Conservation (phyloP, 2,113 vertebrate species). For the Otus sunia region DNA sequence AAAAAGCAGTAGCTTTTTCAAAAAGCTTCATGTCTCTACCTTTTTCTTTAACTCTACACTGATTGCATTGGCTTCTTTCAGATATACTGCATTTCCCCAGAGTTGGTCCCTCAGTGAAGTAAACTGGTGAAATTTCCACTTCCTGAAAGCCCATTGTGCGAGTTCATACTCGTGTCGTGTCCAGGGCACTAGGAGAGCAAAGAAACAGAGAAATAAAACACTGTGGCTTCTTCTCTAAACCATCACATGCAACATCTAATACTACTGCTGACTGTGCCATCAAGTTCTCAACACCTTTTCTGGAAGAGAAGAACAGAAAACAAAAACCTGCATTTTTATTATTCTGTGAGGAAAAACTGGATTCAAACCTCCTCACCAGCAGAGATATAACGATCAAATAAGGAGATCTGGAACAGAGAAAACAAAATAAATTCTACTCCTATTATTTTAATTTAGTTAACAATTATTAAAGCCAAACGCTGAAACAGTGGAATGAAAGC, state of each 20-base stretch:
- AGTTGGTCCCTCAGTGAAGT: slow-evolving; percentile 94
- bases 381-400: background rate
- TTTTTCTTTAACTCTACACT: slow-evolving; percentile 98
- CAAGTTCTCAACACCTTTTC: background rate
- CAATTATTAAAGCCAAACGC: background rate
- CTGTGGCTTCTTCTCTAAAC: background rate
- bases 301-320: background rate
- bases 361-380: background rate
- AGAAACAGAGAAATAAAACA: background rate
- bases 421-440: background rate
- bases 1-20: background rate
- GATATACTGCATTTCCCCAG: slow-evolving; percentile 96
- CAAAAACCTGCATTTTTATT: background rate
- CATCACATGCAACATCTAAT: background rate
- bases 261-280: background rate
- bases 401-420: background rate
- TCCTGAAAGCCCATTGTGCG: slow-evolving; percentile 96
- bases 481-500: background rate
- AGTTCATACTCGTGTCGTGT: slow-evolving; percentile 92
- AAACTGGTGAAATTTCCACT: slow-evolving; percentile 97
- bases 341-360: background rate
- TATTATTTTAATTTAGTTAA: background rate
- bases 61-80: slow-evolving; percentile 97
- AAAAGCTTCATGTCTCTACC: slow-evolving; percentile 65
- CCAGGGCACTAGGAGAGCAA: slow-evolving; percentile 85